Percentiles rank a stretch among this genome's conserved stretches.
Evolutionary conservation across 2,797 vertebrate genomes (phyloP).

Genomic region (Acanthurus lineatus): DNA sequence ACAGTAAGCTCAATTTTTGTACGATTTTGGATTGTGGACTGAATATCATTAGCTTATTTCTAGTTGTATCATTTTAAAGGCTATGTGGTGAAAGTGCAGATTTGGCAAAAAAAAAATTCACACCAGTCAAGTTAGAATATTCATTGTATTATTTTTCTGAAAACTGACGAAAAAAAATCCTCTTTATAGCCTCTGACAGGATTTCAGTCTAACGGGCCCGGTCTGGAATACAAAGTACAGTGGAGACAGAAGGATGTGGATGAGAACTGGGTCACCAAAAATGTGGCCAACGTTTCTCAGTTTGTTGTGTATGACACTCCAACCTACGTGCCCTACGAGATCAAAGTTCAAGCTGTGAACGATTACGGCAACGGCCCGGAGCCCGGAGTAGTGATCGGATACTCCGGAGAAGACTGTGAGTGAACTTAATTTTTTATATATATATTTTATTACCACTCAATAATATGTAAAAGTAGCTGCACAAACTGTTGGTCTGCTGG

Average conservation of each 20-base stretch:
- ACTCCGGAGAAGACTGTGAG: conserved; percentile 97
- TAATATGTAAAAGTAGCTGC: too few relatives aligned
- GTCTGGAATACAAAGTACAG: conserved; percentile 93
- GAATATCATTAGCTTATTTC: not conserved
- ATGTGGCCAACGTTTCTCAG: conserved; percentile 90
- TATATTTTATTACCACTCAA: too few relatives aligned
- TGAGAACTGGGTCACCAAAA: conserved; percentile 90
- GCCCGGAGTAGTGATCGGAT: conserved; percentile 86
- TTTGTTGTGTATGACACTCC: conserved; percentile 91
- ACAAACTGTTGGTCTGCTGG: too few relatives aligned
- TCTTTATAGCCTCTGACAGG: conserved; percentile 86
- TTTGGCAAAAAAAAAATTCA: not conserved
- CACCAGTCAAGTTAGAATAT: not conserved
- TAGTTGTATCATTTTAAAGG: not conserved
- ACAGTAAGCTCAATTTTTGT: conserved; percentile 83
- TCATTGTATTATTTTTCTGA: not conserved
- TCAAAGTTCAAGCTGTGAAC: conserved; percentile 95
- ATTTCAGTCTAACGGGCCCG: conserved; percentile 93
- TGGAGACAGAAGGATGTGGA: conserved; percentile 93
- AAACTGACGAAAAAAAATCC: not conserved
- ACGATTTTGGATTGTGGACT: not conserved
- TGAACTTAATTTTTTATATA: conserved; percentile 34
- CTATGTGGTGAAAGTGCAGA: not conserved
- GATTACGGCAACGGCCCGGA: conserved; percentile 91
- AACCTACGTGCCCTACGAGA: conserved; percentile 91